Evolutionary conservation across 2,888 invertebrate genomes (phyloP), one percentile per base, ranked within the genome.

Genomic region (Anaspis maculata): DNA sequence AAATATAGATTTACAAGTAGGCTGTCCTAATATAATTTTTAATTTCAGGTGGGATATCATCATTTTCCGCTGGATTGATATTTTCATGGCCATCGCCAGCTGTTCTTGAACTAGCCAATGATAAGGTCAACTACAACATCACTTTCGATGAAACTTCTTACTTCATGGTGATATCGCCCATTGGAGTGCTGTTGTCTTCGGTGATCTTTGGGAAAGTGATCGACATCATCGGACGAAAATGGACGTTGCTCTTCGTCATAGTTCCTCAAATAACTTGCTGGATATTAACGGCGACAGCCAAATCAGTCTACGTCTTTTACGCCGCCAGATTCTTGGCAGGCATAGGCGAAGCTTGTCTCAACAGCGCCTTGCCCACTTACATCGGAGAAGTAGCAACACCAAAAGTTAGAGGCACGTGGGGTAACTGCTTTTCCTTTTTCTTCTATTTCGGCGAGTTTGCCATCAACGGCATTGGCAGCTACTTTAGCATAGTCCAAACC

Each of bases 381-480:
- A 41, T 56, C 2, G 52, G 52, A 3, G 59, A 59, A 46, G 41
- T 58, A 4, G 34, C 51, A 13, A 46, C 49, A 6, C 57, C 59
- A 3, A 45, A 45, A 32, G 45, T 59, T 1, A 34, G 59, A 34
- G 78, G 77, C 23, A 68, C 74, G 31, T 68, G 79, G 32, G 77
- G 78, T n/a, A 73, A 75, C 13, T 71, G 74, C 44, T 71, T 73
- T 48, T 73, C 76, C 12, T 61, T 76, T 42, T 70, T 52, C 3
- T 68, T 72, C 44, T 69, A 69, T 25, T 60, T 72, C 51, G 78
- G 78, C 42, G 72, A 76, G 57, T 67, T 77, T 51, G 60, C 73
- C 48, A 73, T 76, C 43, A n/a, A n/a, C n/a, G n/a, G n/a, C n/a
- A n/a, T n/a, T n/a, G n/a, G n/a, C n/a, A n/a, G n/a, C n/a, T n/a